These are phyloP conservation scores for Sceloporus undulatus DNA, from an alignment of 2,113 vertebrate genomes.

Conservation along the genomic window DNA sequence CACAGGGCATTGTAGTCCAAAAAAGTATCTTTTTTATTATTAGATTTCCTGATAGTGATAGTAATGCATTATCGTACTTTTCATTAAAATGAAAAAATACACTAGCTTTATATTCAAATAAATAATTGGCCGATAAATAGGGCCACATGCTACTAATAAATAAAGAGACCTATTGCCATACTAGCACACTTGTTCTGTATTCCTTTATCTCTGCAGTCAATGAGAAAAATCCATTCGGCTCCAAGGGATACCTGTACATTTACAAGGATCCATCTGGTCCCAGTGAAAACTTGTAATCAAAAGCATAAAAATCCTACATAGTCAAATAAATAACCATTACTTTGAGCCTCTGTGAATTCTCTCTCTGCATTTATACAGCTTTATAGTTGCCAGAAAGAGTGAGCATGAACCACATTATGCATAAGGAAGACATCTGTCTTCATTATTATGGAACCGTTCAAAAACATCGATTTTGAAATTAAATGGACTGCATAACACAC, in stretches of 20 bases:
- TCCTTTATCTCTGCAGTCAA: neutral
- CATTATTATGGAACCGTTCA: neutral
- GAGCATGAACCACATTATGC: no score
- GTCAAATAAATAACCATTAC: slow-evolving; percentile 3
- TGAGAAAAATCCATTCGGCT: neutral
- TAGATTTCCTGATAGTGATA: neutral
- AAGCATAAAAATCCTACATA: neutral
- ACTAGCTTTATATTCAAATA: neutral
- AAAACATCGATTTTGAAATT: slow-evolving; percentile 12
- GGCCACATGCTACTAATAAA: neutral
- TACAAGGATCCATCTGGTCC: neutral
- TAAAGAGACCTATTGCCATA: neutral
- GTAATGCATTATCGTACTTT: neutral
- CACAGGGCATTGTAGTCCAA: neutral
- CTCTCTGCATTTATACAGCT: slow-evolving; percentile 2
- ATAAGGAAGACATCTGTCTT: neutral
- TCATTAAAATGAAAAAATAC: no score
- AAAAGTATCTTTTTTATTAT: no score
- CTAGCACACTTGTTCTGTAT: no score
- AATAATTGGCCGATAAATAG: slow-evolving; percentile 1
- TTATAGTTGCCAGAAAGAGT: neutral
- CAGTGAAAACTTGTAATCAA: neutral
- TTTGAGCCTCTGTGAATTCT: neutral
- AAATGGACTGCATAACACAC: neutral
- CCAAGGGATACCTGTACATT: neutral